Conservation (phyloP, 2,113 vertebrate genomes). For the Fukomys damarensis region DNA sequence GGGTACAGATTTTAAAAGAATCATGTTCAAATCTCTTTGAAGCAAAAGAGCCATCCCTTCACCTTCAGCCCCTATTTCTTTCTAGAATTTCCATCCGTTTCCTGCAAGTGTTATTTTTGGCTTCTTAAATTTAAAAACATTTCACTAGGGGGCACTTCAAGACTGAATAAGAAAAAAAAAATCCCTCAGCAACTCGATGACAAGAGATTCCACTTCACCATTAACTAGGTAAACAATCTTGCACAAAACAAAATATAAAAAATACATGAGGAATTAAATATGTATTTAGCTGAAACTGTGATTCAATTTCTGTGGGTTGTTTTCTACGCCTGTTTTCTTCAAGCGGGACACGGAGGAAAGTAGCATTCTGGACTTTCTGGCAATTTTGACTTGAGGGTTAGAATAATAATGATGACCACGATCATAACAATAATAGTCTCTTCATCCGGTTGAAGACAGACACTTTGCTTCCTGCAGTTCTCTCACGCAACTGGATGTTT, state of each 20-base stretch:
- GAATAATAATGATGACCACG: background rate
- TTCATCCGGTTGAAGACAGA: background rate
- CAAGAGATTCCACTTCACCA: constrained; percentile 80
- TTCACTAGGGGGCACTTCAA: constrained; percentile 87
- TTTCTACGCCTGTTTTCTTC: constrained; percentile 80
- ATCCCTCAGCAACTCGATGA: constrained; percentile 16
- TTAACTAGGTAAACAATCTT: constrained; percentile 86
- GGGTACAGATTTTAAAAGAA: background rate
- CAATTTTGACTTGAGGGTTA: constrained; percentile 30
- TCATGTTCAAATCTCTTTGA: constrained; percentile 37
- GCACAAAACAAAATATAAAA: constrained; percentile 89
- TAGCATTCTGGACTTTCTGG: constrained; percentile 73
- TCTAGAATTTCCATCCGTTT: constrained; percentile 38
- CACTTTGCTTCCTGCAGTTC: background rate
- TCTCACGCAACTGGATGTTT: background rate
- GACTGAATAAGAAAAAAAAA: constrained; percentile 73
- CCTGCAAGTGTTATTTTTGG: background rate
- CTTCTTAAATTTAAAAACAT: background rate
- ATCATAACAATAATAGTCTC: background rate
- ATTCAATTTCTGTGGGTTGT: constrained; percentile 81
- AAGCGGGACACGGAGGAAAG: constrained; percentile 83
- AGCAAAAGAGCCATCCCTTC: constrained; percentile 29
- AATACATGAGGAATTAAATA: constrained; percentile 89
- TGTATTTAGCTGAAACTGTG: constrained; percentile 88
- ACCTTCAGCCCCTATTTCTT: background rate